Evolutionary conservation across 64 coral and sea anemone species (phyloP).

Genomic region (Montipora capricornis): DNA sequence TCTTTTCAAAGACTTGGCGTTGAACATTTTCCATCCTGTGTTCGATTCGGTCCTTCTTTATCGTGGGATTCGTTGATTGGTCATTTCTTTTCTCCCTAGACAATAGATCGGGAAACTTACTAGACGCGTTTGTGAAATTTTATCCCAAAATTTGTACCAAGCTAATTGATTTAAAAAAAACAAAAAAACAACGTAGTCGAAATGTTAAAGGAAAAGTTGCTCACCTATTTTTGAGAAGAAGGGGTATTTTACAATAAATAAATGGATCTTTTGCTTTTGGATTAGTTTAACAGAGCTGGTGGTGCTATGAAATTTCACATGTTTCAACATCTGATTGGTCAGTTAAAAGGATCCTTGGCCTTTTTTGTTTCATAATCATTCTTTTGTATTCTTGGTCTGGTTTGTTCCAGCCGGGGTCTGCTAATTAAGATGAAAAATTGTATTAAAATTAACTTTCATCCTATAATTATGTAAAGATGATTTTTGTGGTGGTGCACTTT

Average conservation of each 20-base stretch:
- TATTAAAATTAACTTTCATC: too few relatives aligned
- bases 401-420: too few relatives aligned
- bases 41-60: neutral
- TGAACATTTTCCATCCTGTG: neutral
- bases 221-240: too few relatives aligned
- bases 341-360: neutral
- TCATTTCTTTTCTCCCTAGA: constrained; percentile 17
- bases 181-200: too few relatives aligned
- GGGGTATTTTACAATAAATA: too few relatives aligned
- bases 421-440: too few relatives aligned
- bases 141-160: neutral
- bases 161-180: too few relatives aligned
- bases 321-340: neutral
- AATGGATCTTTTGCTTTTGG: neutral
- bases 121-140: neutral
- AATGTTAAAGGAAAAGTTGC: too few relatives aligned
- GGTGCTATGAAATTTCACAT: neutral
- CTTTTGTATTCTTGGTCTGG: too few relatives aligned
- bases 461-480: too few relatives aligned
- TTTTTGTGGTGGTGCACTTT: too few relatives aligned
- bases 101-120: neutral
- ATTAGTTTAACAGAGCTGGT: neutral
- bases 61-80: constrained; percentile 47
- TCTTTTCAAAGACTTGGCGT: neutral
- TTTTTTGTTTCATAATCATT: too few relatives aligned